Base-by-base conservation (phyloP, 23 tunicate genomes). In the Ascidia mentula region DNA sequence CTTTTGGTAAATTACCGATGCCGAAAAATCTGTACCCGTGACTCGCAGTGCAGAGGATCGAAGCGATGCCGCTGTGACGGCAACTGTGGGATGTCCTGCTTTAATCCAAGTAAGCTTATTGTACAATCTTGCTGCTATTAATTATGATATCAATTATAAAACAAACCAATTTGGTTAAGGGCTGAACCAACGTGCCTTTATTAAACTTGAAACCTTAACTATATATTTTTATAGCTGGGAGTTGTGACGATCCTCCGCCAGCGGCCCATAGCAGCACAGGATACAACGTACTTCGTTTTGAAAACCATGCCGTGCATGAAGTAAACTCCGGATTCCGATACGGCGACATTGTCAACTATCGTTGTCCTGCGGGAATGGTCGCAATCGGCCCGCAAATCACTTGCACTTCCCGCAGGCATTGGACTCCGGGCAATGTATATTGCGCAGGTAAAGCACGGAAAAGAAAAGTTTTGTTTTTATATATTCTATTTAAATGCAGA, bases 31-130 rank as follows among this genome's bases (percentile, higher is more conserved):
- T 32, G 74, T 28, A 53, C 65, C 24, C 24, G 28, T 5, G 65
- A 53, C 37, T 32, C 18, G 22, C 35, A 34, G 6, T 70, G 74
- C 38, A 34, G 34, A 6, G 30, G 37, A 28, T 30, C 18, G 13
- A 70, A 70, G 74, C 37, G 38, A 18, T 70, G 74, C 74, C 24
- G 38, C 4, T 70, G 74, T 70, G 74, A 70, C 13, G 74, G 74
- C 7, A 26, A 32, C 18, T 70, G 74, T 28, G 74, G 74, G 8
- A 32, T 70, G 38, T 70, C 74, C 8, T 70, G 74, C 30, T 70
- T 70, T 28, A 70, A 70, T 70, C 38, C 38, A 70, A 34, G 74
- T 70, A 70, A 9, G 38, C 24, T n/a, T n/a, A n/a, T n/a, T n/a
- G n/a, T n/a, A n/a, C n/a, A n/a, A n/a, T n/a, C n/a, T n/a, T n/a